These are phyloP conservation scores for Threskiornis aethiopicus DNA, from an alignment of 2,797 vertebrate genomes.

Conservation along the genomic window DNA sequence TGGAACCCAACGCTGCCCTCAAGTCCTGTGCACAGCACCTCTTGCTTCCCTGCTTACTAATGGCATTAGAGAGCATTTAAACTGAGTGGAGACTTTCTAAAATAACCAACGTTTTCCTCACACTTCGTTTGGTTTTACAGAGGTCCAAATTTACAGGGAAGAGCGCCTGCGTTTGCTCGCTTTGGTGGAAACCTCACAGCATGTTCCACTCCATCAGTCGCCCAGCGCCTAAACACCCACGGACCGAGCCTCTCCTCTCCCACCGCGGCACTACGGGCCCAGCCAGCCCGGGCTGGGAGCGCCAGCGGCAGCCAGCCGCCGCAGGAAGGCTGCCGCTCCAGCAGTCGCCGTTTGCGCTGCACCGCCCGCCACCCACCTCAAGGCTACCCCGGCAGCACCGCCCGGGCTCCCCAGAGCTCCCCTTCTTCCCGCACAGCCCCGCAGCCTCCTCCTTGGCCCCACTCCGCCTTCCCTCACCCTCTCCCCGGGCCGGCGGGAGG, in stretches of 20 bases:
- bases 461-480: not conserved
- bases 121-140: rapidly evolving
- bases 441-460: not conserved
- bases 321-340: not conserved
- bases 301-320: not conserved
- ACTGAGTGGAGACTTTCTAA: rapidly evolving
- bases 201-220: rapidly evolving
- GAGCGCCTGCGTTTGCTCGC: rapidly evolving
- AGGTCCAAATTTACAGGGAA: rapidly evolving
- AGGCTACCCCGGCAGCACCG: not conserved
- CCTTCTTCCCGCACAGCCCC: not conserved
- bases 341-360: rapidly evolving
- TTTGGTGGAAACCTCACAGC: rapidly evolving
- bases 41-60: not conserved
- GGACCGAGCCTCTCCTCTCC: rapidly evolving
- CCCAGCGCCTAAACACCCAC: rapidly evolving
- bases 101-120: rapidly evolving
- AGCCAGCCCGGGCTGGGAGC: not conserved
- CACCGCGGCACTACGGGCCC: rapidly evolving
- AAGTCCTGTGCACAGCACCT: rapidly evolving
- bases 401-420: not conserved
- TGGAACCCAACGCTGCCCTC: rapidly evolving
- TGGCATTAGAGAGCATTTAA: rapidly evolving
- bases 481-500: not conserved
- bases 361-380: not conserved